Evolutionary conservation across 1,140 invertebrate genomes (phyloP).

Genomic region (Aphidius gifuensis): DNA sequence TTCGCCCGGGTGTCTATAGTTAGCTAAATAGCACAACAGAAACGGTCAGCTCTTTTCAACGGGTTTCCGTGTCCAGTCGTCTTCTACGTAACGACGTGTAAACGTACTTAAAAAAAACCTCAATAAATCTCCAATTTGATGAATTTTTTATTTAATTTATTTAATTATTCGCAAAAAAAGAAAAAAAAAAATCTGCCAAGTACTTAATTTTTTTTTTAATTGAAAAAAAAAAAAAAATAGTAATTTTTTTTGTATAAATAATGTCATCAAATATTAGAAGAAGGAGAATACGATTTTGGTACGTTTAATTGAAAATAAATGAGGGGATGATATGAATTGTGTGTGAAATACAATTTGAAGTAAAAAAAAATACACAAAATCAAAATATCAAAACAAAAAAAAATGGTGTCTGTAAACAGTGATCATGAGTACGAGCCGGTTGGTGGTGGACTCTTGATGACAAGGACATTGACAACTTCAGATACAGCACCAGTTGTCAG

Average conservation of each 20-base stretch:
- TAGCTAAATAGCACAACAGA: slow-evolving; percentile 36
- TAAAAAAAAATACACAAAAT: not conserved
- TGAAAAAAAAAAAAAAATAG: not conserved
- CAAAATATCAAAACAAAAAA: not conserved
- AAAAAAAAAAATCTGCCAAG: not conserved
- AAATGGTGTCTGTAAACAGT: slow-evolving; percentile 31
- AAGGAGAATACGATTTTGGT: no score
- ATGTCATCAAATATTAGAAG: no score
- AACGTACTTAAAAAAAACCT: slow-evolving; percentile 14
- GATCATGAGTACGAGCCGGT: slow-evolving; percentile 88
- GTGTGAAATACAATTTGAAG: not conserved
- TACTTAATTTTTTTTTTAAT: not conserved
- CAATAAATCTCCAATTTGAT: not conserved
- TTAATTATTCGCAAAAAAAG: not conserved
- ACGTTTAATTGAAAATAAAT: not conserved
- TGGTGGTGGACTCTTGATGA: slow-evolving; percentile 46
- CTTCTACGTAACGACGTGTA: slow-evolving; percentile 7
- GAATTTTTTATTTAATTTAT: not conserved
- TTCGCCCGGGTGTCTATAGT: slow-evolving; percentile 50
- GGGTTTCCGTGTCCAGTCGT: slow-evolving; percentile 34
- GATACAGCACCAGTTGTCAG: slow-evolving; percentile 48
- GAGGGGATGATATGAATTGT: not conserved
- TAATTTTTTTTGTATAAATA: not conserved
- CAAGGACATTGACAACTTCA: slow-evolving; percentile 40
- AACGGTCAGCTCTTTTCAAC: slow-evolving; percentile 38